Conservation (phyloP, 35 echinoderm and acorn worm genomes). For the Amphiura filiformis region DNA sequence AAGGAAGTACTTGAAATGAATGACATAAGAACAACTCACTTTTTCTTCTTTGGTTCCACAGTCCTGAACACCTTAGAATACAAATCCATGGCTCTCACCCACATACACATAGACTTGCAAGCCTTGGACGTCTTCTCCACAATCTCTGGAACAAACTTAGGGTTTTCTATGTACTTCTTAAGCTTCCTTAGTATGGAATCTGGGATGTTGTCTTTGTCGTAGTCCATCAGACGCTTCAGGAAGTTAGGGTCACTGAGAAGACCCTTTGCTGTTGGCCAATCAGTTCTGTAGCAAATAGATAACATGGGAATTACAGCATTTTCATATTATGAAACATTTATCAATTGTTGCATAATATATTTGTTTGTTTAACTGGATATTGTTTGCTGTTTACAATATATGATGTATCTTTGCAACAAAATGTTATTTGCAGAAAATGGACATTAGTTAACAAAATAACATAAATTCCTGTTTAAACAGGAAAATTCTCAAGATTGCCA, state of each 20-base stretch:
- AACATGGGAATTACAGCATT: not conserved
- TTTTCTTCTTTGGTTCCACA: constrained; percentile 92
- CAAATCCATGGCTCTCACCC: constrained; percentile 99
- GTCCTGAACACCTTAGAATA: constrained; percentile 96
- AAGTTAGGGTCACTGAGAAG: constrained; percentile 78
- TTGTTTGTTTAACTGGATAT: no score
- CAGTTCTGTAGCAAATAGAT: constrained; percentile 58
- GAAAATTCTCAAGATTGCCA: no score
- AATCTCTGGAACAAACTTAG: constrained; percentile 78
- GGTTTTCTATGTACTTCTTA: constrained; percentile 99
- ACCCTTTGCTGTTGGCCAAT: constrained; percentile 85
- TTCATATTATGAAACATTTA: not conserved
- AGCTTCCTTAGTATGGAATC: constrained; percentile 82
- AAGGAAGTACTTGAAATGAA: no score
- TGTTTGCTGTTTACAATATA: no score
- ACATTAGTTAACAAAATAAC: no score
- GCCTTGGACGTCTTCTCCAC: constrained; percentile 98
- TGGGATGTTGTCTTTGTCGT: constrained; percentile 93
- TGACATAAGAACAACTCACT: no score
- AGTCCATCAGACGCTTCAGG: constrained; percentile 85
- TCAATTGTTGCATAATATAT: not conserved
- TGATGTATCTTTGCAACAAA: no score
- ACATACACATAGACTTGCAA: constrained; percentile 99
- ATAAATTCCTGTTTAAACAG: no score
- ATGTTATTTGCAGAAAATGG: no score